Evolutionary conservation across 2,888 invertebrate genomes (phyloP).

Genomic region (Phengaris arion): DNA sequence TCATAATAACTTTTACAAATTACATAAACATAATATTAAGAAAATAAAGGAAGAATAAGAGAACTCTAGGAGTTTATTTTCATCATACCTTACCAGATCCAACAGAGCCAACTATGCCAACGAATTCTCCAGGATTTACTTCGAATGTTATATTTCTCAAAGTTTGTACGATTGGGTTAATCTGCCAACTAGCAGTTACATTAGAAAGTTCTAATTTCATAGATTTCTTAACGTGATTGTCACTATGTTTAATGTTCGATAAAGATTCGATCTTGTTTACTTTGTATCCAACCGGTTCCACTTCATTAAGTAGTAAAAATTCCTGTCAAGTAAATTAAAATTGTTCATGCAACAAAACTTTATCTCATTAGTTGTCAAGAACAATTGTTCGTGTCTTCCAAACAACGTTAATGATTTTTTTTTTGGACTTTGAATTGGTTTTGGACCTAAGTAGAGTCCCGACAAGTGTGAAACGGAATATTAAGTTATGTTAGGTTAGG

Average conservation of each 20-base stretch:
- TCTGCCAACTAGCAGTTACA: constrained; percentile 37
- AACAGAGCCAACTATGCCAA: constrained; percentile 86
- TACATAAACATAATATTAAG: neutral
- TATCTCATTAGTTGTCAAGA: neutral
- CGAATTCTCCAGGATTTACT: constrained; percentile 75
- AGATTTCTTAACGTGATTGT: constrained; percentile 23
- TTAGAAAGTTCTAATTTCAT: constrained; percentile 10
- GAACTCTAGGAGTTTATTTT: neutral
- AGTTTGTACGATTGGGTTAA: constrained; percentile 55
- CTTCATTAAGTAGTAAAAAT: constrained; percentile 65
- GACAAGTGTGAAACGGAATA: too few relatives aligned
- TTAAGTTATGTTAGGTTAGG: too few relatives aligned
- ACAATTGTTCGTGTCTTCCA: neutral
- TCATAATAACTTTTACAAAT: neutral
- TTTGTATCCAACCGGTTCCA: constrained; percentile 50
- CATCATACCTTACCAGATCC: constrained; percentile 82
- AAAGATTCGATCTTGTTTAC: constrained; percentile 47
- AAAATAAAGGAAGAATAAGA: neutral
- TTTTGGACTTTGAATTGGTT: too few relatives aligned
- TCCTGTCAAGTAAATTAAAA: constrained; percentile 49
- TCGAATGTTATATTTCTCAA: constrained; percentile 72
- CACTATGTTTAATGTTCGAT: constrained; percentile 8
- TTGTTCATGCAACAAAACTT: neutral
- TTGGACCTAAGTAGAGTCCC: too few relatives aligned
- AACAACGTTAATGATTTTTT: neutral